Base-by-base conservation (phyloP, 2,888 invertebrate genomes). In the Drosophila parthenogenetica region DNA sequence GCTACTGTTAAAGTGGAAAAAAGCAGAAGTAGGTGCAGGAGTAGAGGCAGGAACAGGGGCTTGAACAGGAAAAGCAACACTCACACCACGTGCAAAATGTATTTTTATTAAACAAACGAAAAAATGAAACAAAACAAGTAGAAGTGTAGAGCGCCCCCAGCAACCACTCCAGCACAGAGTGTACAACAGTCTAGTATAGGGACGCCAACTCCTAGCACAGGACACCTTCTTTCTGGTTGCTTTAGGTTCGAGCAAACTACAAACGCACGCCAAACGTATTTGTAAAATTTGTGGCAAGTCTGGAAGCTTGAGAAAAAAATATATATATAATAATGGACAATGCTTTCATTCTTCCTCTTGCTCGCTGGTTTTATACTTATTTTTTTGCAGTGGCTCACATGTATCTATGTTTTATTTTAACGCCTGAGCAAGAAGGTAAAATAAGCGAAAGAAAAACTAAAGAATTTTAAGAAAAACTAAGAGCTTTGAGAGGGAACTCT, bases 101-200 rank as follows among this genome's bases (percentile, higher is more conserved):
- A 87, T 87, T 86, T 86, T 86, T 86, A 89, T 88, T 89, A 87
- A 87, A 75, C 77, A 69, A 87, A 63, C 66, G 43, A 40, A 64
- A 63, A 55, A 46, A 63, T 54, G 53, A 32, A 54, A 45, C 57
- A 58, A 42, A 25, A 51, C 35, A 16, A 54, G 17, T n/a, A 35
- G 22, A n/a, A 16, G 42, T 17, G 14, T 53, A 45, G 37, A 17
- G 39, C 76, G 65, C 62, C 68, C 53, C 58, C 50, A 57, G 57
- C 53, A 68, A 72, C 63, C 69, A 69, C 81, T 72, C 51, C 66
- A 69, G 51, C 63, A 67, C 48, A 51, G 50, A 69, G 67, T 69
- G 69, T 65, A 72, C 59, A 72, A 69, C 69, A 66, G 13, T 35
- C 13, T 13, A 35, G 35, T 13, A 81, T 54, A 61, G 55, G 67